Conservation (phyloP, 35 echinoderm and acorn worm genomes). For the Stichopus chloronotus region DNA sequence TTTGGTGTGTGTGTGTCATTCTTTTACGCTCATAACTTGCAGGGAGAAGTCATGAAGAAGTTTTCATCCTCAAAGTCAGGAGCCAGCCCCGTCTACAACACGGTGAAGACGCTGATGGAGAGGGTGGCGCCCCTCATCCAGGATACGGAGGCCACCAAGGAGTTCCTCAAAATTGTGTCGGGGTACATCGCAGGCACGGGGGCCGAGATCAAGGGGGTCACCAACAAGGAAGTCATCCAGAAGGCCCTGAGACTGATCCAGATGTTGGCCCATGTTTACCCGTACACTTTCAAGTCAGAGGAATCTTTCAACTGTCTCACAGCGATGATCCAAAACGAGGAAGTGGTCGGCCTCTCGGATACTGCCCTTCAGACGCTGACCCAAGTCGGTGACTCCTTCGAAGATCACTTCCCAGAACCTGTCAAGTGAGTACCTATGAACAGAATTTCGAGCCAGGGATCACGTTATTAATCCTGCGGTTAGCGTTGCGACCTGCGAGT, state of each 20-base stretch:
- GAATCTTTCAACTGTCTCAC: conserved; percentile 73
- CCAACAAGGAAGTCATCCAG: conserved; percentile 54
- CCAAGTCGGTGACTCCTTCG: conserved; percentile 69
- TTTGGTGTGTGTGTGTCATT: too few relatives aligned
- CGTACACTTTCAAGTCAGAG: conserved; percentile 79
- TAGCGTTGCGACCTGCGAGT: too few relatives aligned
- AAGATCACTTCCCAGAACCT: conserved; percentile 77
- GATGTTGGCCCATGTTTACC: conserved; percentile 81
- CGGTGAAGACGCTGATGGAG: conserved; percentile 91
- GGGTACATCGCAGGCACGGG: conserved; percentile 52
- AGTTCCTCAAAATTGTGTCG: conserved; percentile 70
- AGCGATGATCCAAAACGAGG: conserved; percentile 65
- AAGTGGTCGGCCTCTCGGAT: conserved; percentile 68
- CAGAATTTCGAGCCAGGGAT: too few relatives aligned
- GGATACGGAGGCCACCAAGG: conserved; percentile 70
- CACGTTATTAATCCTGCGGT: too few relatives aligned
- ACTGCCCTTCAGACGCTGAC: conserved; percentile 83
- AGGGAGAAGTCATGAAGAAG: conserved; percentile 97
- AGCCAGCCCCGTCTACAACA: conserved; percentile 62
- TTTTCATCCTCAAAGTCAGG: conserved; percentile 74
- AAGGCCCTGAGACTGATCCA: conserved; percentile 82
- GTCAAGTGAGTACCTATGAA: conserved; percentile 70
- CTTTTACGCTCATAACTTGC: neutral
- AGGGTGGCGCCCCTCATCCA: conserved; percentile 84
- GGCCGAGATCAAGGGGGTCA: conserved; percentile 68